Conservation (phyloP, 2,113 vertebrate species). For the Lepus timidus region DNA sequence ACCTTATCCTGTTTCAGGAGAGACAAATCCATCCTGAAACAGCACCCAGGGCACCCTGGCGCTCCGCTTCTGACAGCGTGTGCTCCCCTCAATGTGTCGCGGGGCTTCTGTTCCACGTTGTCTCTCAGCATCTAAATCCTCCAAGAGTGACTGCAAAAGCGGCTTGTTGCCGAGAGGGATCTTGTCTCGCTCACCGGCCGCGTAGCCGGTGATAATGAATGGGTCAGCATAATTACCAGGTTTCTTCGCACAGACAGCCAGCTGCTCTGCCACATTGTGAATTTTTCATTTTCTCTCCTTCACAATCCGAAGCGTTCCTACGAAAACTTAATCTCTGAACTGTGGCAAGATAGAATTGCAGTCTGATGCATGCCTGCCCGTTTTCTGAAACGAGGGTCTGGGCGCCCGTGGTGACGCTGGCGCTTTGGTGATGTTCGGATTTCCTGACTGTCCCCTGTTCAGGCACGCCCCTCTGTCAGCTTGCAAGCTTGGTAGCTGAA, state of each 20-base stretch:
- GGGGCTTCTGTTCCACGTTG: conserved; percentile 61
- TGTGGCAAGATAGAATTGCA: conserved; percentile 66
- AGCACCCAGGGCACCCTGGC: background rate
- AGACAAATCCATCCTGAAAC: background rate
- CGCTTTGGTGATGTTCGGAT: conserved; percentile 77
- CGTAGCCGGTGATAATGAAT: conserved; percentile 82
- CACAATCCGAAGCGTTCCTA: conserved; percentile 86
- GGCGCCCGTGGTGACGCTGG: conserved; percentile 55
- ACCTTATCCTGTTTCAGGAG: background rate
- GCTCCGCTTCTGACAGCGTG: background rate
- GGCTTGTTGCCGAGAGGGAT: conserved; percentile 75
- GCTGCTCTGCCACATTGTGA: conserved; percentile 77
- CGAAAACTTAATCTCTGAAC: conserved; percentile 87
- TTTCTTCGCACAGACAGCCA: conserved; percentile 79
- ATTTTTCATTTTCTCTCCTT: conserved; percentile 87
- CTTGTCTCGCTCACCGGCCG: conserved; percentile 69
- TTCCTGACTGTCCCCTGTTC: conserved; percentile 54
- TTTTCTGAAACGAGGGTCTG: conserved; percentile 76
- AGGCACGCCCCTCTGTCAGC: background rate
- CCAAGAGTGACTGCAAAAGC: conserved; percentile 73
- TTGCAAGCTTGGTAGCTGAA: background rate
- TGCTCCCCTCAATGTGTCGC: background rate
- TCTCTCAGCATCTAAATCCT: conserved; percentile 78
- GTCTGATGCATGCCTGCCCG: conserved; percentile 73
- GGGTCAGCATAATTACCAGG: conserved; percentile 86